Evolutionary conservation across 2,113 vertebrate genomes (phyloP).

Genomic region (Dipodomys merriami): DNA sequence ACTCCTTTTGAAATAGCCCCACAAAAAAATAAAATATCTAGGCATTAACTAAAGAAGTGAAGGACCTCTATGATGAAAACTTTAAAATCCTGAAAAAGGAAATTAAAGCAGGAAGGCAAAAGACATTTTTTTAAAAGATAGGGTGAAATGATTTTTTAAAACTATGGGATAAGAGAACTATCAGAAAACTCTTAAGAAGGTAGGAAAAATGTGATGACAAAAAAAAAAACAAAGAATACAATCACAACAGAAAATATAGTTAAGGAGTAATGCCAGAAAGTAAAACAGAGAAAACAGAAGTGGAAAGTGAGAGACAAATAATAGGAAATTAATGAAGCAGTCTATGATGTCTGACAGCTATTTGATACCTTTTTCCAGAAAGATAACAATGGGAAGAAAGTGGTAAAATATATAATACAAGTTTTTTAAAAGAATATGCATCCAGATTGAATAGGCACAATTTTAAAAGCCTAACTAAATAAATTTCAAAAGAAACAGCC

Average conservation of each 20-base stretch:
- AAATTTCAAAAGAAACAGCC: conserved; percentile 20
- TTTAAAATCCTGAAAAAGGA: too few species aligned
- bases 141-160: too few species aligned
- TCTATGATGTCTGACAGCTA: background rate
- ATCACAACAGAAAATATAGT: background rate
- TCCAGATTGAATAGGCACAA: background rate
- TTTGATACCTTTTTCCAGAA: background rate
- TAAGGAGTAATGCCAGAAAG: background rate
- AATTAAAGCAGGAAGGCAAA: background rate
- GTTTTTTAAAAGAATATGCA: conserved; percentile 10
- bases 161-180: background rate
- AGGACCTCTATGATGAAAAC: too few species aligned
- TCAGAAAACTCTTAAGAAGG: background rate
- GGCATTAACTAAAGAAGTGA: too few species aligned
- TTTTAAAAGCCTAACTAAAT: conserved; percentile 13
- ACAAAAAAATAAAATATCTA: too few species aligned
- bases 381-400: background rate
- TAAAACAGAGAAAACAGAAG: background rate
- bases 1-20: too few species aligned
- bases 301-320: background rate
- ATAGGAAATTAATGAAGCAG: background rate
- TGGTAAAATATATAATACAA: background rate
- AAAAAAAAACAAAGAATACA: conserved; percentile 28
- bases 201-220: background rate
- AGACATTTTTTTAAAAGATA: background rate